A percentile compares a stretch with the other conserved stretches of the same genome.
These are phyloP conservation scores for Drosophila conformis DNA, from an alignment of 2,888 invertebrate genomes.

Conservation along the genomic window DNA sequence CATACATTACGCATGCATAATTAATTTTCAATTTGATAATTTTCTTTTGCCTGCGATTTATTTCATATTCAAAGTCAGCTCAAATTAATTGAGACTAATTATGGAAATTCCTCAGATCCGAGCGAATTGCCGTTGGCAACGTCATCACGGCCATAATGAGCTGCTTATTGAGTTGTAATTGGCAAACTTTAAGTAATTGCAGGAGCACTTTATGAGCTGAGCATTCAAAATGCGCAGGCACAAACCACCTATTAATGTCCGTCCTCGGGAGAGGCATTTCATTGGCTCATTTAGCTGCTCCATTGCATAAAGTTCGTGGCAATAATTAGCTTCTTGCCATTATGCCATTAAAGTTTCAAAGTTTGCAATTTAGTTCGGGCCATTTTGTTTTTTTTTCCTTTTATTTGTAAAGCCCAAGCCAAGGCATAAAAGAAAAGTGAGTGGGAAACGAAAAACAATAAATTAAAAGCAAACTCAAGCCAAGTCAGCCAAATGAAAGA, in stretches of 20 bases:
- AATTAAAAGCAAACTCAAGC: constrained; percentile 38
- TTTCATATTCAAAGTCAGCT: constrained; percentile 12
- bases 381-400: constrained; percentile 17
- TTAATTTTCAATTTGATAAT: constrained; percentile 21
- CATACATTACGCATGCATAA: constrained; percentile 47
- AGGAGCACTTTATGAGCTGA: constrained; percentile 28
- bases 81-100: constrained; percentile 35
- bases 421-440: constrained; percentile 24
- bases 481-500: constrained; percentile 25
- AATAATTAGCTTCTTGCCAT: constrained; percentile 49
- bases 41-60: constrained; percentile 1
- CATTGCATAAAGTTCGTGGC: constrained; percentile 36
- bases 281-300: constrained; percentile 25
- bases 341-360: constrained; percentile 51
- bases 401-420: not conserved
- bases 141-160: constrained; percentile 55
- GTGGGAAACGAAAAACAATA: constrained; percentile 24
- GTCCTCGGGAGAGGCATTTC: constrained; percentile 5
- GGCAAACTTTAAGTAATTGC: constrained; percentile 70
- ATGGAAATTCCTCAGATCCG: constrained; percentile 26
- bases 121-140: constrained; percentile 27
- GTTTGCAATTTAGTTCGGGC: constrained; percentile 32
- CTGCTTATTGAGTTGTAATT: constrained; percentile 77
- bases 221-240: constrained; percentile 17
- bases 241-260: not conserved